Evolutionary conservation across 2,797 vertebrate species (phyloP).

Genomic region (Aulostomus chinensis): DNA sequence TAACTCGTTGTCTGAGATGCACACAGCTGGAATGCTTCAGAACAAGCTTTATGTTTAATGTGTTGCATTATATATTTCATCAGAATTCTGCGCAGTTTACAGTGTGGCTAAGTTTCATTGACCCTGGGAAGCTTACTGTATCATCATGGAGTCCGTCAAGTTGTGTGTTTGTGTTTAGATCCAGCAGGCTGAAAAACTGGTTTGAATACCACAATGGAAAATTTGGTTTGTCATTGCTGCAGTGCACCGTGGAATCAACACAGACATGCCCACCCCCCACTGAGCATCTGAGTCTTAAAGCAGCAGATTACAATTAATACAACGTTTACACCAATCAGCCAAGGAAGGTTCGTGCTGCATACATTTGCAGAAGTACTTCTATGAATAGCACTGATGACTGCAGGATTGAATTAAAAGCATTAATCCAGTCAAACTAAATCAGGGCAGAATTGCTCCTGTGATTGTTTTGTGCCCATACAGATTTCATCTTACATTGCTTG

Average conservation of each 20-base stretch:
- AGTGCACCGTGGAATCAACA: constrained; percentile 35
- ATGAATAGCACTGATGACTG: neutral
- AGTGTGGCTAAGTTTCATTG: too few relatives aligned
- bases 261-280: constrained; percentile 36
- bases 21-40: too few relatives aligned
- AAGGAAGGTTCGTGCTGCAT: constrained; percentile 1
- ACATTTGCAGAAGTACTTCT: neutral
- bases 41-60: too few relatives aligned
- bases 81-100: too few relatives aligned
- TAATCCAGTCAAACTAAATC: constrained; percentile 7
- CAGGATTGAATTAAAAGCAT: constrained; percentile 3
- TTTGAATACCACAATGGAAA: constrained; percentile 61
- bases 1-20: too few relatives aligned
- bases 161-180: neutral
- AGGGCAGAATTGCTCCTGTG: neutral
- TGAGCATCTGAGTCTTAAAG: constrained; percentile 22
- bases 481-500: constrained; percentile 3
- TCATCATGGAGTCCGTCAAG: too few relatives aligned
- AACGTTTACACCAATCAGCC: constrained; percentile 1
- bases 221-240: constrained; percentile 45
- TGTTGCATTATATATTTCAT: too few relatives aligned
- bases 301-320: constrained; percentile 9
- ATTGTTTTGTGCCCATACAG: constrained; percentile 9
- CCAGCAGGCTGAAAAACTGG: constrained; percentile 31
- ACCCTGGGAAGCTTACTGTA: too few relatives aligned